These are phyloP conservation scores for Strigops habroptila DNA, from an alignment of 2,113 vertebrate genomes.

Conservation along the genomic window DNA sequence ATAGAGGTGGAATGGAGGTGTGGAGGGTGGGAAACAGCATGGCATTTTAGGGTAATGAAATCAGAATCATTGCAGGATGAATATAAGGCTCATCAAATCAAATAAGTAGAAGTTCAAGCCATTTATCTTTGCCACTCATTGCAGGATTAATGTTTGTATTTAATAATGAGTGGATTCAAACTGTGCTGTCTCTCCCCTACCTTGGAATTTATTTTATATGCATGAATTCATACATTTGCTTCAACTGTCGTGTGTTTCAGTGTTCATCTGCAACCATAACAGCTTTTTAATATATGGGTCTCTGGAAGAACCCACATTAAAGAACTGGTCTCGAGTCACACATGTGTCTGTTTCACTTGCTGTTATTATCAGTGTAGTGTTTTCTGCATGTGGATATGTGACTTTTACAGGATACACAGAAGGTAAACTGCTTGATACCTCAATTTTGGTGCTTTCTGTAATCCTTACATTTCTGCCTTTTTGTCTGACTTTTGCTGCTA, in stretches of 20 bases:
- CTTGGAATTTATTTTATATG: not conserved
- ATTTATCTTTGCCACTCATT: not conserved
- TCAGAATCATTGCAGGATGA: not conserved
- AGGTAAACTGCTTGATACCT: conserved; percentile 74
- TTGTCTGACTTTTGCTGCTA: not conserved
- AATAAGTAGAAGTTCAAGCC: not conserved
- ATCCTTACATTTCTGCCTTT: not conserved
- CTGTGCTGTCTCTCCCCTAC: not conserved
- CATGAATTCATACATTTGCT: not conserved
- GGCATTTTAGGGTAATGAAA: not conserved
- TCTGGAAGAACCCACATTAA: conserved; percentile 82
- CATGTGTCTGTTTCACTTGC: conserved; percentile 84
- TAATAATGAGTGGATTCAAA: not conserved
- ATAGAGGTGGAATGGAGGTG: not conserved
- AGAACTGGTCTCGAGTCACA: conserved; percentile 86
- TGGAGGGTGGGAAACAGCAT: not conserved
- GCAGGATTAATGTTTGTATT: not conserved
- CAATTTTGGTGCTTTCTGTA: not conserved
- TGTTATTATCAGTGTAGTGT: conserved; percentile 79
- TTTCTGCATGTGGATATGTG: conserved; percentile 85
- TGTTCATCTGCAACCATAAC: conserved; percentile 95
- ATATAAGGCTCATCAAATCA: not conserved
- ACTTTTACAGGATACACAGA: conserved; percentile 93
- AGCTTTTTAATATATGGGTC: conserved; percentile 93
- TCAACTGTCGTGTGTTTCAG: conserved; percentile 73